Conservation (phyloP, 2,797 vertebrate species). For the Limnodromus scolopaceus region DNA sequence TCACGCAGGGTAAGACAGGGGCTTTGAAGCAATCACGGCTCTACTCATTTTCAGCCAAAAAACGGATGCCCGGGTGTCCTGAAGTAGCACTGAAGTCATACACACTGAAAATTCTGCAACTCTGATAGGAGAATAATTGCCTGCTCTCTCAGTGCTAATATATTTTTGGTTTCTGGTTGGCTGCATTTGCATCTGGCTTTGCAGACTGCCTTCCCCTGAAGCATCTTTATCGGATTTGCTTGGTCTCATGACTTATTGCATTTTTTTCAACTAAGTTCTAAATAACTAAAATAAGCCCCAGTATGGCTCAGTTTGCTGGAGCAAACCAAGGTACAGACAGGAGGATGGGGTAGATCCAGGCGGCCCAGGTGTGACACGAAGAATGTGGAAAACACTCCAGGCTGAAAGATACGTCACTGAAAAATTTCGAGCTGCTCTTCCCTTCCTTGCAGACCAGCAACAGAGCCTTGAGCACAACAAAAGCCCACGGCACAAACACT, state of each 20-base stretch:
- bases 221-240: constrained; percentile 37
- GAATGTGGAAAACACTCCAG: neutral
- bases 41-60: neutral
- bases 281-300: neutral
- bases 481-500: constrained; percentile 51
- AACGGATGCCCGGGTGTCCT: neutral
- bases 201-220: constrained; percentile 46
- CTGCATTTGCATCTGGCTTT: constrained; percentile 66
- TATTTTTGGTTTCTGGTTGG: constrained; percentile 61
- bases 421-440: neutral
- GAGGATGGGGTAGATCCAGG: neutral
- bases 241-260: neutral
- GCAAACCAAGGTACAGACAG: neutral
- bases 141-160: constrained; percentile 39
- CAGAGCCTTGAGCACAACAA: constrained; percentile 5
- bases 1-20: neutral
- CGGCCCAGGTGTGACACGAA: neutral
- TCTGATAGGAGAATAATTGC: constrained; percentile 38
- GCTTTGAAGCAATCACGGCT: neutral
- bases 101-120: neutral
- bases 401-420: neutral
- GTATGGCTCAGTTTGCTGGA: neutral
- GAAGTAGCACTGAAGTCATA: neutral
- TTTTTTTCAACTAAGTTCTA: neutral
- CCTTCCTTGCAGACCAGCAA: neutral